Evolutionary conservation across 2,797 vertebrate genomes (phyloP), one percentile per base, ranked within the genome.

Genomic region (Orientallactaga sibirica): DNA sequence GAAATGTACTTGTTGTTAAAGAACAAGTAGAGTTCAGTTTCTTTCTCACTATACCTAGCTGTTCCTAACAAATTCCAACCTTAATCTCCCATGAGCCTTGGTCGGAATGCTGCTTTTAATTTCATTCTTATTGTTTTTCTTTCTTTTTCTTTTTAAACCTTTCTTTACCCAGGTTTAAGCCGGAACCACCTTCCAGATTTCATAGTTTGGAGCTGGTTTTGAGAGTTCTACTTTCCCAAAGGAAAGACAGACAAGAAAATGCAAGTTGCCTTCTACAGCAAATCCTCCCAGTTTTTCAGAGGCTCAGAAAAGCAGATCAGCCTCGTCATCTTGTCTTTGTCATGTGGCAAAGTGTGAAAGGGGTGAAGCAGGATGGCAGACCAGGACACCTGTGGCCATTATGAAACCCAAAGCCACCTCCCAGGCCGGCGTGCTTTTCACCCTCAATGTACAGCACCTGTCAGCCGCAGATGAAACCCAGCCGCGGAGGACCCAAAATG

Each of bases 381-480:
- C 22, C 41, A 29, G 96, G 67, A 61, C 92, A 95, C 93, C 96
- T 94, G 95, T 68, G 79, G 86, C 84, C 66, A 15, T 89, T 87
- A 81, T 90, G 88, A 58, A 84, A 86, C 0, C 78, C 70, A 55
- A 18, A 58, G 92, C 52, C 48, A 4, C 79, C 55, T 75, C 80
- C 94, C 94, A 29, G 84, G 70, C 73, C 68, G 48, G 20, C 0
- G 0, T 41, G 68, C 16, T 84, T 96, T 89, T 89, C 22, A 1
- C 83, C 58, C 37, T 68, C 37, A 70, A 64, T 0, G 6, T 10
- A 14, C 71, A 48, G 33, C 58, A 33, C 77, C 93, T 93, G 91
- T 71, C 85, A 85, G 82, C 74, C 48, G 3, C 74, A 19, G 87
- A 29, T 52, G 88, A 62, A 86, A 79, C 64, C 79, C 84, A 79